phyloP scores from a whole-genome alignment of 2,113 vertebrate genomes.

The Corydoras sp. region DNA sequence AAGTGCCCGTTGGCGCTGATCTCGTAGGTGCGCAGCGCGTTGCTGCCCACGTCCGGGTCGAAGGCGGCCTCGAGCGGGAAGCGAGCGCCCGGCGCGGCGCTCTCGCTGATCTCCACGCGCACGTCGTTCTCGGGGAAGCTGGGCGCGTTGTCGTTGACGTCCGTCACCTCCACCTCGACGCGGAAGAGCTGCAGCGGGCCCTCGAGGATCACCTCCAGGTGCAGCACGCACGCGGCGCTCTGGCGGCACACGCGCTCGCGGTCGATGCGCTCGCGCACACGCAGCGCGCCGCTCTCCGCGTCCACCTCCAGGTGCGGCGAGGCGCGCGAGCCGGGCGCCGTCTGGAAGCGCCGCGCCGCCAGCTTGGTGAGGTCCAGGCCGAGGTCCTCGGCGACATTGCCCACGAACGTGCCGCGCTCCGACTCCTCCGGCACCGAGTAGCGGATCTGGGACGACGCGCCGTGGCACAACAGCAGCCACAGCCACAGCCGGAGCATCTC shows the following conservation, averaged over 20 bases:
- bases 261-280: slow-evolving; percentile 90
- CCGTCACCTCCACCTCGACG: slow-evolving; percentile 92
- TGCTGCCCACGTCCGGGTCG: slow-evolving; percentile 93
- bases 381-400: slow-evolving; percentile 96
- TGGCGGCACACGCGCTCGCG: slow-evolving; percentile 93
- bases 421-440: slow-evolving; percentile 96
- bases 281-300: slow-evolving; percentile 88
- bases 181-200: slow-evolving; percentile 93
- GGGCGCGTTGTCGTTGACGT: slow-evolving; percentile 96
- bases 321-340: slow-evolving; percentile 84
- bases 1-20: slow-evolving; percentile 94
- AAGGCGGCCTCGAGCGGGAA: slow-evolving; percentile 95
- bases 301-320: slow-evolving; percentile 92
- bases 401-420: slow-evolving; percentile 93
- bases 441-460: slow-evolving; percentile 83
- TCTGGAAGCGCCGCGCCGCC: slow-evolving; percentile 88
- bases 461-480: slow-evolving; percentile 73
- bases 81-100: slow-evolving; percentile 91
- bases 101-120: slow-evolving; percentile 95
- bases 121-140: slow-evolving; percentile 91
- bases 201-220: slow-evolving; percentile 95
- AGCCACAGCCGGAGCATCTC: slow-evolving; percentile 31
- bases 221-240: slow-evolving; percentile 85
- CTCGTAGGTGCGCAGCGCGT: slow-evolving; percentile 92
- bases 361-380: slow-evolving; percentile 97